Evolutionary conservation across 2,888 invertebrate species (phyloP).

Genomic region (Nephrocerus scutellatus): DNA sequence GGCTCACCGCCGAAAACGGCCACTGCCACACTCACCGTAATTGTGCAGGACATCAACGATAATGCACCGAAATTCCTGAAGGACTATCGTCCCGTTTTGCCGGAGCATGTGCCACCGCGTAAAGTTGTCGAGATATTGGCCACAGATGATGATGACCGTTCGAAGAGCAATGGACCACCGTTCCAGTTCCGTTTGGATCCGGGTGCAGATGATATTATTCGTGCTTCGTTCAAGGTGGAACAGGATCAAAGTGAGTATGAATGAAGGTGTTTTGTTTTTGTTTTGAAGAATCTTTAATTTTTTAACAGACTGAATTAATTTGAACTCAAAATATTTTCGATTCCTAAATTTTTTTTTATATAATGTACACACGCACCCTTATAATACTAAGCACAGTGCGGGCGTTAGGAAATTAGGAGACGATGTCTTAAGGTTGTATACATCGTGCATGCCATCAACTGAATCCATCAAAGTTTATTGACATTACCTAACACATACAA

Average conservation of each 20-base stretch:
- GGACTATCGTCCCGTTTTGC: slow-evolving; percentile 86
- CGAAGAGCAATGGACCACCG: slow-evolving; percentile 93
- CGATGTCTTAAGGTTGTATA: too few relatives aligned
- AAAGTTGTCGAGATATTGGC: slow-evolving; percentile 90
- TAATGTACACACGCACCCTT: too few relatives aligned
- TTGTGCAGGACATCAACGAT: slow-evolving; percentile 92
- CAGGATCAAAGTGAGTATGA: slow-evolving; percentile 83
- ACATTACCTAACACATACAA: too few relatives aligned
- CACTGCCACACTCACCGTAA: slow-evolving; percentile 87
- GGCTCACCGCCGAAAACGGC: slow-evolving; percentile 90
- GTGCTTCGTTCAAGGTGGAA: slow-evolving; percentile 91
- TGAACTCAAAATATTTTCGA: too few relatives aligned
- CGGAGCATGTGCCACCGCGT: slow-evolving; percentile 85
- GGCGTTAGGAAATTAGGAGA: too few relatives aligned
- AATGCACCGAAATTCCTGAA: slow-evolving; percentile 90
- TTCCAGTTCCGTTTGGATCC: slow-evolving; percentile 91
- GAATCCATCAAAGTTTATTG: too few relatives aligned
- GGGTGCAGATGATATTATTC: slow-evolving; percentile 86
- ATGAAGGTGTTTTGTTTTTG: too few relatives aligned
- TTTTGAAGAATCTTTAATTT: too few relatives aligned
- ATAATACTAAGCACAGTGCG: too few relatives aligned
- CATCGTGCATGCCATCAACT: too few relatives aligned
- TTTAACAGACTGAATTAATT: too few relatives aligned
- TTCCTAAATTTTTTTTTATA: too few relatives aligned
- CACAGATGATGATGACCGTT: slow-evolving; percentile 88